phyloP scores from a whole-genome alignment of 1,140 invertebrate genomes.

The Geopemphigus sp. region DNA sequence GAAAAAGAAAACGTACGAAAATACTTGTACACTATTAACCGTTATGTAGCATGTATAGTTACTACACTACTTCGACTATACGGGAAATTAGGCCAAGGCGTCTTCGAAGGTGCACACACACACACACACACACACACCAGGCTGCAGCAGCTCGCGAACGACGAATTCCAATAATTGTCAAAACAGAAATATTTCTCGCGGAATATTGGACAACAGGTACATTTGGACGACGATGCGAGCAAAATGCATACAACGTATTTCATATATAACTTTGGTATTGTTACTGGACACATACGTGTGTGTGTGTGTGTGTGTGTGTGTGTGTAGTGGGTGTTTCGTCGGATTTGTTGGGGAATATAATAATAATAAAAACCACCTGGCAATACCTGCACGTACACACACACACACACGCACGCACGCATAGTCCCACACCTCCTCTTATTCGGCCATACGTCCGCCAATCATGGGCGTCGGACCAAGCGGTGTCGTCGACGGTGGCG shows the following conservation, averaged over 20 bases:
- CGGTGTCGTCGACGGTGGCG: neutral
- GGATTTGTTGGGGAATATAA: neutral
- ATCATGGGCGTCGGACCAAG: neutral
- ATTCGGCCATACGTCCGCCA: neutral
- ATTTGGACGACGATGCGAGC: neutral
- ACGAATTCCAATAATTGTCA: neutral
- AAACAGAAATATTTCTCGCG: neutral
- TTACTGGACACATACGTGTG: neutral
- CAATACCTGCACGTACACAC: slow-evolving; percentile 27
- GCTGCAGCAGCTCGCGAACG: neutral
- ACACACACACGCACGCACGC: neutral
- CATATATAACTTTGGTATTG: slow-evolving; percentile 29
- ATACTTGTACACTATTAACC: no score
- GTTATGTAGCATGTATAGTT: no score
- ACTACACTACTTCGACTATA: neutral
- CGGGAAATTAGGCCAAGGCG: slow-evolving; percentile 40
- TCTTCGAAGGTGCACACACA: neutral
- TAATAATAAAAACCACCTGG: slow-evolving; percentile 48
- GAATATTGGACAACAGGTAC: slow-evolving; percentile 1
- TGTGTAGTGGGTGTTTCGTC: slow-evolving; percentile 11
- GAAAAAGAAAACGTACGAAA: neutral
- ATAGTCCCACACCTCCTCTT: slow-evolving; percentile 13
- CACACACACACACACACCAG: no score
- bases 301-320: neutral
- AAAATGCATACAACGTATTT: neutral